Evolutionary conservation across 35 echinoderm and acorn worm species (phyloP).

Genomic region (Heliocidaris tuberculata): DNA sequence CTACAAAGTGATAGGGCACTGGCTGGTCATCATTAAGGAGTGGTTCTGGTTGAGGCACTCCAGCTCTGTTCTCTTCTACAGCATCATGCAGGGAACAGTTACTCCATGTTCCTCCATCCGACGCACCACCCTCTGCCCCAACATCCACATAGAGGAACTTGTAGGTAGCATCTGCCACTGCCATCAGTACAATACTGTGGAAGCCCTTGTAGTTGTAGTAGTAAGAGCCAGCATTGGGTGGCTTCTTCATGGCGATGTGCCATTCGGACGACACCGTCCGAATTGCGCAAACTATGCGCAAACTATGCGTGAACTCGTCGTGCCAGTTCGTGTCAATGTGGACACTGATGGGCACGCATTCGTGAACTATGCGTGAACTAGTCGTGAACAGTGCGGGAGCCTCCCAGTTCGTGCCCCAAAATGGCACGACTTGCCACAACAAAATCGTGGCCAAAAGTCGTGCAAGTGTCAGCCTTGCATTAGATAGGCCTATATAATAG

Average conservation of each 20-base stretch:
- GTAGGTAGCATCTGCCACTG: slow-evolving; percentile 57
- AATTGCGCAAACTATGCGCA: slow-evolving; percentile 1
- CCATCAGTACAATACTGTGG: slow-evolving; percentile 62
- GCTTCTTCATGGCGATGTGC: slow-evolving; percentile 49
- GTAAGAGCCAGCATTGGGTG: slow-evolving; percentile 58
- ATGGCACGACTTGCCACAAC: slow-evolving; percentile 19
- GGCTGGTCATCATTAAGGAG: slow-evolving; percentile 38
- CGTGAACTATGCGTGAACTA: slow-evolving; percentile 34
- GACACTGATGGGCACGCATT: too few relatives aligned
- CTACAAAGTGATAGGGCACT: slow-evolving; percentile 55
- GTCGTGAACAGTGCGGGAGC: slow-evolving; percentile 59
- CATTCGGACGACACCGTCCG: too few relatives aligned
- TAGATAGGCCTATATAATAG: too few relatives aligned
- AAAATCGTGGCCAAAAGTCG: slow-evolving; percentile 44
- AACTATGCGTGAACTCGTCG: slow-evolving; percentile 32
- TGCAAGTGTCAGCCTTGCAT: slow-evolving; percentile 25
- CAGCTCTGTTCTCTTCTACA: slow-evolving; percentile 27
- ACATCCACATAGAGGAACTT: slow-evolving; percentile 60
- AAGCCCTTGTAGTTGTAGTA: slow-evolving; percentile 63
- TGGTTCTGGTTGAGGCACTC: slow-evolving; percentile 42
- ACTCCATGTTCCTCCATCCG: slow-evolving; percentile 56
- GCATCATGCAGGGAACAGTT: slow-evolving; percentile 36
- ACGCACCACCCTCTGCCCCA: slow-evolving; percentile 38
- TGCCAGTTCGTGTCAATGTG: slow-evolving; percentile 70
- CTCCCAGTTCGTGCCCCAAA: slow-evolving; percentile 67